Evolutionary conservation across 2,888 invertebrate species (phyloP), one percentile per base, ranked within the genome.

Genomic region (Sycophila texana): DNA sequence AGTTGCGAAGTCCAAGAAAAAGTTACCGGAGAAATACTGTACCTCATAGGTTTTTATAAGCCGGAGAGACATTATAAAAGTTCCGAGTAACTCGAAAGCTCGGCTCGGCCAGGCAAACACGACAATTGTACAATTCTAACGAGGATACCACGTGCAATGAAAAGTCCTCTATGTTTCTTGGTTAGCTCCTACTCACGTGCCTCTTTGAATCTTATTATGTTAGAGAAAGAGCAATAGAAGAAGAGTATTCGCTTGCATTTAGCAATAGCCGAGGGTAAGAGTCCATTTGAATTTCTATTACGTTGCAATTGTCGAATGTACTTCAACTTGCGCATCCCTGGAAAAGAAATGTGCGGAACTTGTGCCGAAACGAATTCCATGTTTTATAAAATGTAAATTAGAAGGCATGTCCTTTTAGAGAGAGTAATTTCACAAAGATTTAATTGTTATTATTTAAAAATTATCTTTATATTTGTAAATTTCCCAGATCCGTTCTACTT

Each of bases 31-130:
- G 13, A 14, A 60, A 22, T 13, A 39, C 55, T 68, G 26, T 26
- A 26, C 26, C 10, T 18, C 51, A 30, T 22, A 26, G 55, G 20
- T 39, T 47, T 70, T 70, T 47, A 57, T 47, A 70, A 66, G n/a
- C 14, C 20, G 26, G n/a, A n/a, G 67, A 57, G 58, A 4, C 47
- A 47, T 73, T 63, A 53, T 63, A 63, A 51, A 73, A 63, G 51
- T 61, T 72, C 4, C 18, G 14, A 5, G 53, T 16, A 53, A 10
- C 39, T 26, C n/a, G 26, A 12, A 10, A 10, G 14, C n/a, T 4
- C 39, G 39, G n/a, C 26, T 12, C 13, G 51, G 5, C 30, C 47
- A 22, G 26, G n/a, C 51, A 22, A 71, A 60, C 71, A 71, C 16
- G 20, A 22, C 61, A 7, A 30, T 39, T 53, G n/a, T 1, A 14